A percentile compares a stretch with the other conserved stretches of the same genome.
phyloP scores from a whole-genome alignment of 2,113 vertebrate genomes.

The Lamprologus lemairii region DNA sequence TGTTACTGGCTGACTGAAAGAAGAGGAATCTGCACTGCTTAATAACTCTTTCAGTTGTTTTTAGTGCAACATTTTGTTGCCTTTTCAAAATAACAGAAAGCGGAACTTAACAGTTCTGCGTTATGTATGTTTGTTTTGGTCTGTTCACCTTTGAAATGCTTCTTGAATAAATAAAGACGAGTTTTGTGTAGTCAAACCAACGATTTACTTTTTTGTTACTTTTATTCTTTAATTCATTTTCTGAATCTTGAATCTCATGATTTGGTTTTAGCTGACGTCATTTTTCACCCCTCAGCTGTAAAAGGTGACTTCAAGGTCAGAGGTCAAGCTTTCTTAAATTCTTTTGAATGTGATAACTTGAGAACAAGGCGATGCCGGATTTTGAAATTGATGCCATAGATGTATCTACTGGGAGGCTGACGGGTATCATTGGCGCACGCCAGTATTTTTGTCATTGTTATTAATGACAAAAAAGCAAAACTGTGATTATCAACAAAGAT shows the following conservation, averaged over 20 bases:
- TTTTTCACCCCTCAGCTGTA: not conserved
- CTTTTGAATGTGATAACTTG: not conserved
- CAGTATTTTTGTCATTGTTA: not conserved
- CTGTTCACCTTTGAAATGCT: not conserved
- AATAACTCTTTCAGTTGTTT: not conserved
- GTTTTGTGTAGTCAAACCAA: too few relatives aligned
- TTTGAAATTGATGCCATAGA: not conserved
- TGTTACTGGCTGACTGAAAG: not conserved
- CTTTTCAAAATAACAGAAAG: not conserved
- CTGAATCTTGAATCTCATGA: not conserved
- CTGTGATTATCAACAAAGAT: not conserved
- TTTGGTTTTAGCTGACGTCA: not conserved
- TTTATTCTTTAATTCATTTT: not conserved
- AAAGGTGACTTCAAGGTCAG: not conserved
- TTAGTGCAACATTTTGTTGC: not conserved
- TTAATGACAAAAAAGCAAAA: not conserved
- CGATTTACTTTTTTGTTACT: not conserved
- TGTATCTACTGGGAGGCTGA: accelerated
- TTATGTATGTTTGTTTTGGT: not conserved
- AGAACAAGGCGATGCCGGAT: not conserved
- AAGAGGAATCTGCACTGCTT: accelerated
- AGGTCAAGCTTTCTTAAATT: not conserved
- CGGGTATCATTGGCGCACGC: not conserved
- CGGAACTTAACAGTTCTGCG: not conserved
- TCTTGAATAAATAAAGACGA: too few relatives aligned